phyloP scores from a whole-genome alignment of 2,113 vertebrate species.

The Otus sunia region DNA sequence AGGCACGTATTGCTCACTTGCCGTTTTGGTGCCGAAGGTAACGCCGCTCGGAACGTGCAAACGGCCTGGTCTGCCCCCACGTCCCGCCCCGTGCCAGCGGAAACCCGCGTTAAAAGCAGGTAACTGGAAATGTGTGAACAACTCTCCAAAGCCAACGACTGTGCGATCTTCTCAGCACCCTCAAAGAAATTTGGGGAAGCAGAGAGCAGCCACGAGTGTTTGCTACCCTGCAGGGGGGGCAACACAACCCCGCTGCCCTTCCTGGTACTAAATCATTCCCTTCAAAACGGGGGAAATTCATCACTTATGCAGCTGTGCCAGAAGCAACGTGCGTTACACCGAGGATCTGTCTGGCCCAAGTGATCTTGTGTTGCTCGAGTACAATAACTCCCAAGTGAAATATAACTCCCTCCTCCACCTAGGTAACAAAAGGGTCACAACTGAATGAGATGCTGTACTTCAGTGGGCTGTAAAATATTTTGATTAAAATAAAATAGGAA shows the following conservation, averaged over 20 bases:
- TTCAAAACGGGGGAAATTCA: background rate
- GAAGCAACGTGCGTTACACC: background rate
- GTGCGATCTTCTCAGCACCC: background rate
- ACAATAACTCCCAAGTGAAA: constrained; percentile 19
- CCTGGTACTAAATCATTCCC: background rate
- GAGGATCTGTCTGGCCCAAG: background rate
- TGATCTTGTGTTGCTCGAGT: background rate
- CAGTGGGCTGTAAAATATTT: background rate
- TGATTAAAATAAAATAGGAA: background rate
- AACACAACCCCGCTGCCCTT: background rate
- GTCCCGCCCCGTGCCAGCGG: background rate
- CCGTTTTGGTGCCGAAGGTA: background rate
- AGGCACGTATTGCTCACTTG: background rate
- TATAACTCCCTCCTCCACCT: background rate
- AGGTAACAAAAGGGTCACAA: background rate
- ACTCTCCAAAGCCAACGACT: background rate
- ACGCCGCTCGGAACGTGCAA: background rate
- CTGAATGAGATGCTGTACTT: background rate
- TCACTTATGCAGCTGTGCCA: background rate
- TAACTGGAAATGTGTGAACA: background rate
- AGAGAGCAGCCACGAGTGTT: background rate
- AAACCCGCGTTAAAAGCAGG: background rate
- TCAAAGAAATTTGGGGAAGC: background rate
- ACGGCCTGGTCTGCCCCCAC: background rate
- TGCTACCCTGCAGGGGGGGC: background rate